Conservation (phyloP, 1,140 invertebrate species). For the Anastrepha obliqua region DNA sequence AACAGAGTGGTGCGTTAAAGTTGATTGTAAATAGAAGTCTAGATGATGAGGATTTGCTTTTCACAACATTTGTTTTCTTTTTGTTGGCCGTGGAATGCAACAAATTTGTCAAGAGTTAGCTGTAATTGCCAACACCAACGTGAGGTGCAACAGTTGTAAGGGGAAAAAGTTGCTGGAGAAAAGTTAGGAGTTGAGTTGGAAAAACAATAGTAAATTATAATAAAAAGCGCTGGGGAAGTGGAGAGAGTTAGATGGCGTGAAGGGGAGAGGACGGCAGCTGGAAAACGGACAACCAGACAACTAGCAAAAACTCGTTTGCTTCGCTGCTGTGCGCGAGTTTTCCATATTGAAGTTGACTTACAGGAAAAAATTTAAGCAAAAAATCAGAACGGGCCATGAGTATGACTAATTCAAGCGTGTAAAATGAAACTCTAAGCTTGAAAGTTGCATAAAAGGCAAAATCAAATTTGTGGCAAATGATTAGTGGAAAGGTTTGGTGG, state of each 20-base stretch:
- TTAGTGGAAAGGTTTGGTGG: no score
- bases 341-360: neutral
- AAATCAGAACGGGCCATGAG: slow-evolving; percentile 17
- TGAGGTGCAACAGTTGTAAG: slow-evolving; percentile 17
- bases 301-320: slow-evolving; percentile 33
- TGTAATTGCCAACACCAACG: slow-evolving; percentile 23
- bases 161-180: slow-evolving; percentile 23
- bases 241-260: neutral
- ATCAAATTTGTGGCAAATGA: no score
- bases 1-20: slow-evolving; percentile 19
- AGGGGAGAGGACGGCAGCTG: neutral
- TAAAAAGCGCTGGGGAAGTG: neutral
- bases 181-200: slow-evolving; percentile 23
- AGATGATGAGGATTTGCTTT: slow-evolving; percentile 3
- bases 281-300: slow-evolving; percentile 4
- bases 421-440: neutral
- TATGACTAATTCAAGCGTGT: neutral
- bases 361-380: neutral
- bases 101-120: slow-evolving; percentile 44
- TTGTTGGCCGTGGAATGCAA: slow-evolving; percentile 4
- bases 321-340: neutral
- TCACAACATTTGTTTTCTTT: neutral
- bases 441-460: neutral
- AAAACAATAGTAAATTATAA: neutral
- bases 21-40: neutral